Conservation (phyloP, 53 echinoderm and acorn worm species). For the Echinarachnius parma region DNA sequence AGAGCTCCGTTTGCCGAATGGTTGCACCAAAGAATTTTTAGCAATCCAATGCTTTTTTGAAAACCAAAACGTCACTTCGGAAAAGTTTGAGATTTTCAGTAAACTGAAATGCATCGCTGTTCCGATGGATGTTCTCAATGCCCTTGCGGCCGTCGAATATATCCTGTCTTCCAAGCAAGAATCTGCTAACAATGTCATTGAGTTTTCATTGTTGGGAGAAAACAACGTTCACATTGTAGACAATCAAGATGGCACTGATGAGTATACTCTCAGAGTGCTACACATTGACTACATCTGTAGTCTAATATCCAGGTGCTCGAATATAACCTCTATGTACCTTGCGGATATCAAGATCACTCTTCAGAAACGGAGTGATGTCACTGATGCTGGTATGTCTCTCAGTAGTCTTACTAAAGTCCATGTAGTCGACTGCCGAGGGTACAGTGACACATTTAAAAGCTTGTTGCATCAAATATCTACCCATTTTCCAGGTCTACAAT, state of each 20-base stretch:
- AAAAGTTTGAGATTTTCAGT: not conserved
- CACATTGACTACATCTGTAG: not conserved
- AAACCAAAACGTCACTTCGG: not conserved
- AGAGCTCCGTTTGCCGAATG: not conserved
- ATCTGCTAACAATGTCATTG: not conserved
- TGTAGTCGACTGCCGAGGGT: too few species aligned
- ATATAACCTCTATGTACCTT: not conserved
- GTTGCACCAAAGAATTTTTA: not conserved
- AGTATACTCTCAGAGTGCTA: not conserved
- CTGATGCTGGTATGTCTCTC: too few species aligned
- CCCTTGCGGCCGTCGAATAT: not conserved
- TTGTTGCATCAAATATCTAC: too few species aligned
- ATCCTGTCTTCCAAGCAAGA: not conserved
- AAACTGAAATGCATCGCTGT: not conserved
- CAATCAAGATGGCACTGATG: not conserved
- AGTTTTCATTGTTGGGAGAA: not conserved
- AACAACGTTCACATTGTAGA: not conserved
- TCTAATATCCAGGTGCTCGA: not conserved
- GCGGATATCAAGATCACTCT: too few species aligned
- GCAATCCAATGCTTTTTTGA: slow-evolving; percentile 1
- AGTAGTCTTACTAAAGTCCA: too few species aligned
- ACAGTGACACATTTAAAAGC: too few species aligned
- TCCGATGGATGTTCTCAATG: not conserved
- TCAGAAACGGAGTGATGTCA: too few species aligned
- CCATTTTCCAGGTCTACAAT: too few species aligned